Percentiles rank a stretch among this genome's conserved stretches.
Conservation (phyloP, 2,888 invertebrate genomes). For the Apamea monoglypha region DNA sequence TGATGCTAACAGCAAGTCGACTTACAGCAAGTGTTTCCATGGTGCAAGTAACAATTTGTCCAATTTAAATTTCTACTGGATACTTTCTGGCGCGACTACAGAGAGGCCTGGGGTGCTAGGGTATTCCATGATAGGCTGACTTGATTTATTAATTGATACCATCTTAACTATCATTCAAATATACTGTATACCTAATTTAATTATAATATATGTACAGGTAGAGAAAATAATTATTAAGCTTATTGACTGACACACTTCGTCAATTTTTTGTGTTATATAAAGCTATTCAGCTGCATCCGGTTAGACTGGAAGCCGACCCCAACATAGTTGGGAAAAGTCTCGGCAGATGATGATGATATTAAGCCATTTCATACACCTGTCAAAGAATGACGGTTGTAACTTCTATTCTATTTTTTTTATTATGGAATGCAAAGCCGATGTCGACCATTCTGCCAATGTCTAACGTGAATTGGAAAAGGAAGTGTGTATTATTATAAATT, state of each 20-base stretch:
- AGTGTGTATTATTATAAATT: too few species aligned
- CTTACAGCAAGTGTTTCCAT: not conserved
- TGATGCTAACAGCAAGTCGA: not conserved
- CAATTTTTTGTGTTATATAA: not conserved
- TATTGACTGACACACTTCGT: not conserved
- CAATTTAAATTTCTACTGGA: not conserved
- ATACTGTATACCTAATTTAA: not conserved
- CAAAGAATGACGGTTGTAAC: not conserved
- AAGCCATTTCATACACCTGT: not conserved
- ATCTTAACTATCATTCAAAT: slow-evolving; percentile 2
- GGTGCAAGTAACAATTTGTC: not conserved
- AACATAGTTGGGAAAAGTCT: too few species aligned
- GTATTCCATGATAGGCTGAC: not conserved
- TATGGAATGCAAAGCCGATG: too few species aligned
- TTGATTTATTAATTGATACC: not conserved
- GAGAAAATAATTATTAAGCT: not conserved
- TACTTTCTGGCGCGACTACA: not conserved
- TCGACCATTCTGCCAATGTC: too few species aligned
- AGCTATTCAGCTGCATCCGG: not conserved
- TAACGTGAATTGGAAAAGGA: too few species aligned
- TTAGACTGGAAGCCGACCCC: too few species aligned
- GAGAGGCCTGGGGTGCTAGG: not conserved
- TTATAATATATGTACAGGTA: not conserved
- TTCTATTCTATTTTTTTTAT: not conserved
- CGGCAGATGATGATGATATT: not conserved